Evolutionary conservation across 2,888 invertebrate species (phyloP).

Genomic region (Heteropelma amictum): DNA sequence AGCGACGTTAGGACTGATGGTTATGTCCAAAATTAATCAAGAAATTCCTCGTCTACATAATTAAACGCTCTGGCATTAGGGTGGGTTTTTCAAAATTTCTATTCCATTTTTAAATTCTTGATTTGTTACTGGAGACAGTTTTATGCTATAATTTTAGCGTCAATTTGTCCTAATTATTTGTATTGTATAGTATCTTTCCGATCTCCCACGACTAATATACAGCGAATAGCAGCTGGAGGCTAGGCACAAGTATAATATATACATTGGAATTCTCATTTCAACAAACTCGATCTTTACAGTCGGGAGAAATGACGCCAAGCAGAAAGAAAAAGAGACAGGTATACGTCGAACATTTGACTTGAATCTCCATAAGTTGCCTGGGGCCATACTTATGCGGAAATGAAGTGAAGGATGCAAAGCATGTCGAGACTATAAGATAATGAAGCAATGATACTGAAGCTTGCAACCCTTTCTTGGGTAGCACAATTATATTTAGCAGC

Average conservation of each 20-base stretch:
- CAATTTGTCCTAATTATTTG: constrained; percentile 6
- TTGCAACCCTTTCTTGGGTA: not conserved
- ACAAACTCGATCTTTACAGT: constrained; percentile 36
- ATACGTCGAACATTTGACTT: not conserved
- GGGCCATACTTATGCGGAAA: constrained; percentile 34
- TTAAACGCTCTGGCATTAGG: too few species aligned
- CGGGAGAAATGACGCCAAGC: not conserved
- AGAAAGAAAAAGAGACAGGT: not conserved
- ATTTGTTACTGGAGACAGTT: too few species aligned
- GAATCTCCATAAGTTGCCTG: constrained; percentile 8
- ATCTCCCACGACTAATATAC: constrained; percentile 22
- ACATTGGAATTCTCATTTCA: constrained; percentile 6
- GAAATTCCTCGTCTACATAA: too few species aligned
- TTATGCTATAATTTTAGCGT: constrained; percentile 8
- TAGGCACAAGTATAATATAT: constrained; percentile 28
- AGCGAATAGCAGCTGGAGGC: not conserved
- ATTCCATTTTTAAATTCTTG: too few species aligned
- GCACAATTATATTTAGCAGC: constrained; percentile 10
- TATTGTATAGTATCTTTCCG: not conserved
- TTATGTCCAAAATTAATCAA: too few species aligned
- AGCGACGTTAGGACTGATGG: too few species aligned
- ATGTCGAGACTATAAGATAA: constrained; percentile 9
- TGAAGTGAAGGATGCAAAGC: constrained; percentile 34
- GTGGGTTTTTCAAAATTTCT: too few species aligned
- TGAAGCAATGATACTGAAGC: constrained; percentile 32